Evolutionary conservation across 2,113 vertebrate species (phyloP), one percentile per base, ranked within the genome.

Genomic region (Thymallus thymallus): DNA sequence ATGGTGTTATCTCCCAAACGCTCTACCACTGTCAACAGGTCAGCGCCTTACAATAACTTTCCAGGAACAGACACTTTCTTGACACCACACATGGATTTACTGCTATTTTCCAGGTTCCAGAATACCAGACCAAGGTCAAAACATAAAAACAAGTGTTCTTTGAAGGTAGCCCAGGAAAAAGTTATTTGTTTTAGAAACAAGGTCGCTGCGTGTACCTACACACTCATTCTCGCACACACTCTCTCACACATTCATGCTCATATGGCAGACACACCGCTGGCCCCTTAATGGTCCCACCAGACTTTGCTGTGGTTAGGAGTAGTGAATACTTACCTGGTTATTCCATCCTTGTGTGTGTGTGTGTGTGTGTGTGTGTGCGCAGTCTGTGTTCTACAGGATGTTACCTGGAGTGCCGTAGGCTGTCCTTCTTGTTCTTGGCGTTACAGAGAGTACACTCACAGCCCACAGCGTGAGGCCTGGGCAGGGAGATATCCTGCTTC

Each of bases 391-490:
- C 13, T 51, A 32, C 5, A 18, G 60, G 51, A 69, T 58, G 79
- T 80, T 80, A 95, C 98, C 98, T 96, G 88, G 98, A 99, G 90
- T 99, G 98, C 14, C 98, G 91, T 0, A 99, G 91, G 80, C 98
- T 99, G 77, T 99, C 98, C 82, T 99, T 99, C 89, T 99, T 99
- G 93, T 99, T 99, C 87, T 99, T 99, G 84, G 96, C 98, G 51
- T 97, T 97, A 90, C 98, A 99, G 66, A 99, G 88, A 0, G 95
- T 98, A 80, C 98, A 99, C 76, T 99, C 98, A 84, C 98, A 99
- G 85, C 98, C 98, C 3, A 99, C 98, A 5, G 98, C 98, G 56
- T 99, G 98, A 18, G 98, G 98, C 76, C 98, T 95, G 13, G 98
- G 98, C 55, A 99, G 92, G 0, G 97, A 98, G 79, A 99, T 96